Conservation (phyloP, 2,888 invertebrate species). For the Drosophila paracracens region DNA sequence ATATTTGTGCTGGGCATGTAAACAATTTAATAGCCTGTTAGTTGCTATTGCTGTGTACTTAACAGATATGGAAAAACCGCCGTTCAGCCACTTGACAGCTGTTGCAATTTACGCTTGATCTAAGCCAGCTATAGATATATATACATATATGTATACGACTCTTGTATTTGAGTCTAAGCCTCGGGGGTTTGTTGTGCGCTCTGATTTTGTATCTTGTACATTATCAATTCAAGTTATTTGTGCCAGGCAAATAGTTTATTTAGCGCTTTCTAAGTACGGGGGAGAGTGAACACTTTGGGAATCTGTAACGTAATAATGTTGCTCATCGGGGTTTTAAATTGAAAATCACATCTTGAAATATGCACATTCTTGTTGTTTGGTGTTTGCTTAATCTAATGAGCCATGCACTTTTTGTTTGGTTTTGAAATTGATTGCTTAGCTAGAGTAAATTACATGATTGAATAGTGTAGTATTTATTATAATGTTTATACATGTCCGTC, state of each 20-base stretch:
- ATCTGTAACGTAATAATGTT: not conserved
- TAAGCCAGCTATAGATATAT: slow-evolving; percentile 28
- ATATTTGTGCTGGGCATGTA: slow-evolving; percentile 77
- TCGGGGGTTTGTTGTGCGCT: slow-evolving; percentile 36
- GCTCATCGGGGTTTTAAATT: slow-evolving; percentile 37
- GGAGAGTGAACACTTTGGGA: not conserved
- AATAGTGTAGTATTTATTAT: not conserved
- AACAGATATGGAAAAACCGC: slow-evolving; percentile 60
- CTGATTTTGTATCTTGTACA: slow-evolving; percentile 69
- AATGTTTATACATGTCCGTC: not conserved
- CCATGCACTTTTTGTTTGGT: slow-evolving; percentile 4
- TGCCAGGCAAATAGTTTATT: slow-evolving; percentile 64
- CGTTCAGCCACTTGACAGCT: slow-evolving; percentile 76
- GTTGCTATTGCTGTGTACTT: slow-evolving; percentile 67
- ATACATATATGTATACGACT: not conserved
- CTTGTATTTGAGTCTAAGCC: slow-evolving; percentile 46
- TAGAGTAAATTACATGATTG: not conserved
- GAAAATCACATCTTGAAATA: slow-evolving; percentile 57
- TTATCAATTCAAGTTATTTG: slow-evolving; percentile 57
- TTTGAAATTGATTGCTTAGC: not conserved
- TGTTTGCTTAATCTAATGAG: slow-evolving; percentile 66
- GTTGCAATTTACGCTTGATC: slow-evolving; percentile 80
- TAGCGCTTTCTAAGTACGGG: slow-evolving; percentile 30
- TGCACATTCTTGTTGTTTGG: not conserved
- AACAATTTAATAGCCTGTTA: slow-evolving; percentile 81